A percentile compares a stretch with the other conserved stretches of the same genome.
Evolutionary conservation across 2,113 vertebrate genomes (phyloP).

Genomic region (Notiomystis cincta): DNA sequence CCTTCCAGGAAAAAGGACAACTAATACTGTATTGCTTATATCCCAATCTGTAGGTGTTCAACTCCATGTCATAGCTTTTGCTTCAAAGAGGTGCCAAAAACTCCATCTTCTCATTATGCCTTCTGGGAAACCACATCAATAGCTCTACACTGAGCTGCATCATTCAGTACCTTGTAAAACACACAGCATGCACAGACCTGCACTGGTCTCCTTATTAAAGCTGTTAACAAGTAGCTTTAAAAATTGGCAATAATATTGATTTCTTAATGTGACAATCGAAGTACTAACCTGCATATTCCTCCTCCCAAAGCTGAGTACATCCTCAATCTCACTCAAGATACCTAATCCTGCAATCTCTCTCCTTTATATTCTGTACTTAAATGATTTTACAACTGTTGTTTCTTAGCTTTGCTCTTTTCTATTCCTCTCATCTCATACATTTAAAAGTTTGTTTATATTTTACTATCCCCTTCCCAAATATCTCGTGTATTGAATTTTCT

Average conservation of each 20-base stretch:
- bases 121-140: not conserved
- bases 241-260: not conserved
- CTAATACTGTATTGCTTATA: not conserved
- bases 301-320: accelerated
- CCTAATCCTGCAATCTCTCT: not conserved
- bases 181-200: not conserved
- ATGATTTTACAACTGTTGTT: not conserved
- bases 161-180: not conserved
- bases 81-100: not conserved
- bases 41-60: not conserved
- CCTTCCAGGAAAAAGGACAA: not conserved
- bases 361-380: not conserved
- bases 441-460: not conserved
- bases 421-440: not conserved
- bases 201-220: not conserved
- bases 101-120: not conserved
- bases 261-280: not conserved
- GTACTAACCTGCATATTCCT: not conserved
- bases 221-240: not conserved
- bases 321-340: not conserved
- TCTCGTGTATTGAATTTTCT: not conserved
- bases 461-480: not conserved
- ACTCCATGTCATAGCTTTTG: not conserved
- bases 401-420: not conserved
- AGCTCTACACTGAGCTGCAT: not conserved